These are phyloP conservation scores for Peromyscus attwateri DNA, from an alignment of 2,797 vertebrate species.

Conservation along the genomic window DNA sequence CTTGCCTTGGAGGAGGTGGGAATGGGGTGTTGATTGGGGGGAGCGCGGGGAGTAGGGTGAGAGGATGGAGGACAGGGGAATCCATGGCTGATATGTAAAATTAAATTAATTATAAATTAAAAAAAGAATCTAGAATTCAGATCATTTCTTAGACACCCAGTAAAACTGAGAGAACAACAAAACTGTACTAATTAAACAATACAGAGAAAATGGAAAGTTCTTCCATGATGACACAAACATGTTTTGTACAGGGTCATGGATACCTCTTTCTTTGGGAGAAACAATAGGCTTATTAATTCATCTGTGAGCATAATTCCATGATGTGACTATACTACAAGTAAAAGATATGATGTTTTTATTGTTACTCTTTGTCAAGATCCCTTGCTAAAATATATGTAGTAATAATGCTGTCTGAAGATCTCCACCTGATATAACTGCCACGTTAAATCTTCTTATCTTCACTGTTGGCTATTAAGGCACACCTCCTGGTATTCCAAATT, in stretches of 20 bases:
- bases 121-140: background rate
- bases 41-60: no score
- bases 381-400: constrained; percentile 77
- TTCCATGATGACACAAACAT: constrained; percentile 58
- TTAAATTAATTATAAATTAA: no score
- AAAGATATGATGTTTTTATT: constrained; percentile 84
- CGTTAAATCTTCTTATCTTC: background rate
- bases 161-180: constrained; percentile 71
- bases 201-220: constrained; percentile 78
- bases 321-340: constrained; percentile 85
- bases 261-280: constrained; percentile 80
- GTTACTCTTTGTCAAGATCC: constrained; percentile 81
- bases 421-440: background rate
- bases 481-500: background rate
- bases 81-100: no score
- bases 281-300: constrained; percentile 78
- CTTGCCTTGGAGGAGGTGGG: no score
- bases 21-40: no score
- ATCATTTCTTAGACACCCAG: constrained; percentile 77
- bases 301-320: constrained; percentile 81
- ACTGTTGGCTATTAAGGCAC: background rate
- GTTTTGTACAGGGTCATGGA: constrained; percentile 68
- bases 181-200: constrained; percentile 74
- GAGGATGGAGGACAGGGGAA: no score
- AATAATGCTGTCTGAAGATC: constrained; percentile 62